Conservation (phyloP, 2,113 vertebrate species). For the Mobula birostris region DNA sequence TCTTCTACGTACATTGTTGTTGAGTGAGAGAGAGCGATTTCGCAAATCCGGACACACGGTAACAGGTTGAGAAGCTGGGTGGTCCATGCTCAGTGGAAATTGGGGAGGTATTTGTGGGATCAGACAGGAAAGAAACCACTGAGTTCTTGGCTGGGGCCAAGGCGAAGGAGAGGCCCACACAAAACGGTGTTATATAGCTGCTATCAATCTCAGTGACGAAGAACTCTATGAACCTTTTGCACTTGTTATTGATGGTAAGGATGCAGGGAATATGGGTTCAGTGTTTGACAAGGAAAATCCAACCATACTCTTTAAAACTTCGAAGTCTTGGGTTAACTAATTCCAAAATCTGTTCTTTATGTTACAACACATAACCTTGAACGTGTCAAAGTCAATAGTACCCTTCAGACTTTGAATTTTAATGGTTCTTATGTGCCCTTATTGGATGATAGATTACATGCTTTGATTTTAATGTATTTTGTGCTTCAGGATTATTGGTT, state of each 20-base stretch:
- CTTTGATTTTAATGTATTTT: constrained; percentile 25
- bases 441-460: not conserved
- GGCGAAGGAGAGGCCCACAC: too few relatives aligned
- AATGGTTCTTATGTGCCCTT: not conserved
- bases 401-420: constrained; percentile 9
- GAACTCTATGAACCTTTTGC: not conserved
- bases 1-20: too few relatives aligned
- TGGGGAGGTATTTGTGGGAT: too few relatives aligned
- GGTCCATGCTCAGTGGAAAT: too few relatives aligned
- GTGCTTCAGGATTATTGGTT: not conserved
- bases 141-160: too few relatives aligned
- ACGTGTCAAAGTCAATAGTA: constrained; percentile 14
- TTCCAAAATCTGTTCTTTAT: not conserved
- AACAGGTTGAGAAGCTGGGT: too few relatives aligned
- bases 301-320: not conserved
- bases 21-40: too few relatives aligned
- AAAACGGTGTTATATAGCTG: not conserved
- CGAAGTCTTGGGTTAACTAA: not conserved
- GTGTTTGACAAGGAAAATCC: not conserved
- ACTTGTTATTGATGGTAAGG: not conserved
- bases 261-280: not conserved
- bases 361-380: constrained; percentile 10
- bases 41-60: too few relatives aligned
- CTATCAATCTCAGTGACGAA: not conserved
- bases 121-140: too few relatives aligned